Evolutionary conservation across 2,113 vertebrate species (phyloP), one percentile per base, ranked within the genome.

Genomic region (Antechinus stuartii): DNA sequence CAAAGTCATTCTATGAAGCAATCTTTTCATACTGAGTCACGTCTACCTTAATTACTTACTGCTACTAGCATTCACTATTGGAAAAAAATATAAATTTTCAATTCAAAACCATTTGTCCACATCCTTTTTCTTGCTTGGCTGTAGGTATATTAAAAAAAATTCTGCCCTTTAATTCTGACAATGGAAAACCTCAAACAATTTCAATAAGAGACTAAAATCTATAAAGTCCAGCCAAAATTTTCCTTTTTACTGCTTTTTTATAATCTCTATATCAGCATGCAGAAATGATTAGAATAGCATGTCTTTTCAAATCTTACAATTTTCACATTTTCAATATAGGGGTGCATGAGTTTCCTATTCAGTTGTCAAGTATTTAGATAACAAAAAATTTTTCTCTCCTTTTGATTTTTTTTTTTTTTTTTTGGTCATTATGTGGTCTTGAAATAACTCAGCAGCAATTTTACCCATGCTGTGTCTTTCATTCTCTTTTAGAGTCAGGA

Each of bases 381-480:
- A 93, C 52, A 92, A 84, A n/a, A 35, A 35, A 35, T 27, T 27
- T 50, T 90, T 49, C 24, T 53, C 54, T 42, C n/a, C 27, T 52
- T 57, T 52, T 56, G 49, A 19, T 11, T 90, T 22, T 94, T 54
- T 10, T 10, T 54, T 10, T 10, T 49, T 49, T 90, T 23, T 95
- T 54, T 12, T 55, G 8, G 27, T 93, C 27, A 96, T 68, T 92
- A 93, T 26, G 1, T 94, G 12, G 46, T 92, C 84, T 91, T 96
- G 55, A 96, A 96, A 93, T 94, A 94, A 97, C 54, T 95, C 46
- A 95, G 90, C 68, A 96, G 76, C 54, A 94, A 94, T 91, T 96
- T 95, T 47, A 92, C 23, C 52, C 53, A 94, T 52, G 30, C 52
- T 92, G 90, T 92, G 30, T 8, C 84, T 96, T 96, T 96, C 89